Base-by-base conservation (phyloP, 2,797 vertebrate species). In the Parauchenoglanis punctatus region DNA sequence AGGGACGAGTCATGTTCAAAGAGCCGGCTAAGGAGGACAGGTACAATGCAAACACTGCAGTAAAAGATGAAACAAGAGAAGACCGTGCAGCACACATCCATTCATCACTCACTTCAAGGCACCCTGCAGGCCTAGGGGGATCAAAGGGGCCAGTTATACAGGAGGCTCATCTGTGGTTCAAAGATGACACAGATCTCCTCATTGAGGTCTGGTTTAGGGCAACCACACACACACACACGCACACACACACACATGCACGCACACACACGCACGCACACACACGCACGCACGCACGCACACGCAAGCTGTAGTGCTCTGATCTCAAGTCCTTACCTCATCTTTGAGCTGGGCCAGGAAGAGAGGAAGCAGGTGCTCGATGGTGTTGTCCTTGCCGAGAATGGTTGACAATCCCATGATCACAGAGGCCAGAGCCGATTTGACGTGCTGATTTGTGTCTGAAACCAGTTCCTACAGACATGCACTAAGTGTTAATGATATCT, bases 341-440 rank as follows among this genome's bases (percentile, higher is more conserved):
- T 97, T 97, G 83, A 97, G 96, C 93, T 97, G 97, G 89, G 97
- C 96, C 93, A 97, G 92, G 94, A 97, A 97, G 58, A 97, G 96
- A 82, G 97, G 97, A 92, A 97, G 93, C 88, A 97, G 95, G 92
- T 97, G 97, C 92, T 97, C 97, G 89, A 97, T 95, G 87, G 97
- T 97, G 94, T 97, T 97, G 93, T 97, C 97, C 92, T 97, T 97
- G 91, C 97, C 97, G 91, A 97, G 92, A 90, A 97, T 97, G 89
- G 97, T 97, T 1, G 97, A 97, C 61, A 97, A 94, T 67, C 97
- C 97, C 97, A 97, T 97, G 89, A 97, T 97, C 89, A 97, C 97
- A 0, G 96, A 97, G 86, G 97, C 97, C 92, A 97, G 93, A 5
- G 97, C 97, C 35, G 97, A 97, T 92, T 97, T 97, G 91, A 97